phyloP scores from a whole-genome alignment of 2,797 vertebrate genomes.

The Lutjanus argentimaculatus region DNA sequence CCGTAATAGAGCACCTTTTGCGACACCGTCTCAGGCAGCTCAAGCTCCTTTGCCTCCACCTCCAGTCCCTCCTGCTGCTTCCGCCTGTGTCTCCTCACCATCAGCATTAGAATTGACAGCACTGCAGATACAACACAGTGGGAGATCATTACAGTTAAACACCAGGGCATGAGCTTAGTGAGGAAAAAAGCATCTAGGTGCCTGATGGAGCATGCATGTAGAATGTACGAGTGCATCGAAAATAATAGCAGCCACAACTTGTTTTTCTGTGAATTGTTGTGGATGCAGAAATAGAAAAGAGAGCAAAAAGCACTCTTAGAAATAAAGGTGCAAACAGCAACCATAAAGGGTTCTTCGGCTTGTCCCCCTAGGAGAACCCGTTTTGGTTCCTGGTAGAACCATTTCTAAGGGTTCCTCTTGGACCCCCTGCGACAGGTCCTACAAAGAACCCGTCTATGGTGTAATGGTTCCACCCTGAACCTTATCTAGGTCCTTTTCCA shows the following conservation, averaged over 20 bases:
- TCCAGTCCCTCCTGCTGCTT: constrained; percentile 74
- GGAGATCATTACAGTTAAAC: constrained; percentile 73
- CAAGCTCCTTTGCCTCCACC: constrained; percentile 82
- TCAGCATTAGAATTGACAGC: constrained; percentile 86
- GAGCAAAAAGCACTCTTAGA: neutral
- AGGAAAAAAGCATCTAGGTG: constrained; percentile 26
- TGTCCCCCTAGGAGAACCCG: no score
- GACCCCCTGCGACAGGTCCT: no score
- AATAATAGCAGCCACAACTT: constrained; percentile 47
- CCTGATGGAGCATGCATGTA: constrained; percentile 56
- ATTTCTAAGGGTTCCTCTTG: no score
- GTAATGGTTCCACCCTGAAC: no score
- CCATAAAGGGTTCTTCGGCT: no score
- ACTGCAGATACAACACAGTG: constrained; percentile 83
- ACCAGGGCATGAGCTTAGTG: constrained; percentile 55
- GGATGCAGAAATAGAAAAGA: constrained; percentile 29
- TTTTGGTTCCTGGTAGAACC: no score
- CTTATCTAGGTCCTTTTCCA: no score
- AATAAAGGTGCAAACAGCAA: no score
- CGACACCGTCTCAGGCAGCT: constrained; percentile 88
- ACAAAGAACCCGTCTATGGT: no score
- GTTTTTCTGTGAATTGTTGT: constrained; percentile 28
- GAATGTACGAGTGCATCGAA: constrained; percentile 20
- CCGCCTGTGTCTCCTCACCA: constrained; percentile 86
- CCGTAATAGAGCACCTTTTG: constrained; percentile 92